Percentiles rank a stretch among this genome's conserved stretches.
Conservation (phyloP, 2,113 vertebrate genomes). For the Podarcis cretensis region DNA sequence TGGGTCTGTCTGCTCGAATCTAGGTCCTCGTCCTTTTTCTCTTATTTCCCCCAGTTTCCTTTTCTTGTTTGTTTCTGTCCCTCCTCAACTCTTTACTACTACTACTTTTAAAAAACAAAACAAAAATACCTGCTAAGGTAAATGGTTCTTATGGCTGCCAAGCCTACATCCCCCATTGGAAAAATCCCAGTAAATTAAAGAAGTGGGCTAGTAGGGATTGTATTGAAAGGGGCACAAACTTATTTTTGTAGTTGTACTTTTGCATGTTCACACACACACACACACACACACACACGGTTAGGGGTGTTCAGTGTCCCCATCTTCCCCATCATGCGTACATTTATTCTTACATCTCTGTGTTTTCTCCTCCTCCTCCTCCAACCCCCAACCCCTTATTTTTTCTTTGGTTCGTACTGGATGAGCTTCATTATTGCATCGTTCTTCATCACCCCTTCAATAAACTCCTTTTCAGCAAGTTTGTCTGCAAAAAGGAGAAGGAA, state of each 20-base stretch:
- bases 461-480: constrained; percentile 84
- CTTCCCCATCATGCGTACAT: neutral
- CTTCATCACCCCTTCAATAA: constrained; percentile 82
- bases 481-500: constrained; percentile 60
- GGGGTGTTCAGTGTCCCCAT: neutral
- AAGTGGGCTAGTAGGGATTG: neutral
- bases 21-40: neutral
- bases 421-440: constrained; percentile 83
- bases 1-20: neutral
- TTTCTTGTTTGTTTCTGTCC: neutral
- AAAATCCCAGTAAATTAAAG: neutral
- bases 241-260: neutral
- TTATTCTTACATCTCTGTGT: neutral
- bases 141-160: neutral
- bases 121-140: neutral
- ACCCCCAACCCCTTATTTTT: constrained; percentile 14
- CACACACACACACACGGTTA: neutral
- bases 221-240: neutral
- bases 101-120: too few relatives aligned
- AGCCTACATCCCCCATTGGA: neutral
- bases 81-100: neutral
- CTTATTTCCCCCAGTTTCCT: neutral
- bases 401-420: constrained; percentile 79
- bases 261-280: neutral
- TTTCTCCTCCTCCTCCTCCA: neutral